Percentiles rank a stretch among this genome's conserved stretches.
These are phyloP conservation scores for Reinhardtius hippoglossoides DNA, from an alignment of 2,113 vertebrate genomes.

Conservation along the genomic window DNA sequence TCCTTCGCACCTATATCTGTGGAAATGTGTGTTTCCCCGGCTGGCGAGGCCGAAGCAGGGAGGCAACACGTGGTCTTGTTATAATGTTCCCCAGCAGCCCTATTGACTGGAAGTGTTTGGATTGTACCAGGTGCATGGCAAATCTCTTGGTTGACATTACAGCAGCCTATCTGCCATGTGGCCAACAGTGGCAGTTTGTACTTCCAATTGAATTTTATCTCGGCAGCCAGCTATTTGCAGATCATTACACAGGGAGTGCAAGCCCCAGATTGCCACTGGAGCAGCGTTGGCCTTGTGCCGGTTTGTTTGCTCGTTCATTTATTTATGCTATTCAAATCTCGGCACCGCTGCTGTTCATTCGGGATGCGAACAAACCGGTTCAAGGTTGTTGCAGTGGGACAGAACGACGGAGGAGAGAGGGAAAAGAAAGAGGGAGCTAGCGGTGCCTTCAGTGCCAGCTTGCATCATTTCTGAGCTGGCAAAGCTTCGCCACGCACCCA, in stretches of 20 bases:
- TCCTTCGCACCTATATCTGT: neutral
- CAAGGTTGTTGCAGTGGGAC: slow-evolving; percentile 69
- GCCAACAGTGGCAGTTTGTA: slow-evolving; percentile 60
- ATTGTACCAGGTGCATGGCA: slow-evolving; percentile 60
- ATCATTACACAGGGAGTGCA: slow-evolving; percentile 73
- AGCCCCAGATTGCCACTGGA: slow-evolving; percentile 71
- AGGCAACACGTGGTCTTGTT: slow-evolving; percentile 55
- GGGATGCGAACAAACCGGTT: slow-evolving; percentile 77
- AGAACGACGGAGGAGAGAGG: slow-evolving; percentile 22
- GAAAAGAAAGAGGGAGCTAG: slow-evolving; percentile 5
- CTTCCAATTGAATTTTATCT: slow-evolving; percentile 78
- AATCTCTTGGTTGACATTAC: slow-evolving; percentile 56
- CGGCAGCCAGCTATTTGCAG: slow-evolving; percentile 79
- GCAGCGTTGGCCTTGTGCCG: slow-evolving; percentile 53
- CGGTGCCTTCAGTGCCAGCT: slow-evolving; percentile 55
- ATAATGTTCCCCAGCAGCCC: slow-evolving; percentile 53
- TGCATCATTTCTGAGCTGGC: slow-evolving; percentile 70
- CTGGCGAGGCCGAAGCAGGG: neutral
- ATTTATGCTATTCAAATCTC: slow-evolving; percentile 80
- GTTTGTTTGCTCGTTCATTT: slow-evolving; percentile 80
- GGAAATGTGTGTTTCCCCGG: slow-evolving; percentile 4
- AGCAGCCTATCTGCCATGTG: slow-evolving; percentile 69
- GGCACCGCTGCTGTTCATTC: slow-evolving; percentile 65
- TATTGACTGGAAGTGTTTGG: slow-evolving; percentile 61
- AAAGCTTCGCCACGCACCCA: slow-evolving; percentile 51